Percentiles rank a stretch among this genome's conserved stretches.
These are phyloP conservation scores for Dusona sp. DNA, from an alignment of 2,888 invertebrate genomes.

Conservation along the genomic window DNA sequence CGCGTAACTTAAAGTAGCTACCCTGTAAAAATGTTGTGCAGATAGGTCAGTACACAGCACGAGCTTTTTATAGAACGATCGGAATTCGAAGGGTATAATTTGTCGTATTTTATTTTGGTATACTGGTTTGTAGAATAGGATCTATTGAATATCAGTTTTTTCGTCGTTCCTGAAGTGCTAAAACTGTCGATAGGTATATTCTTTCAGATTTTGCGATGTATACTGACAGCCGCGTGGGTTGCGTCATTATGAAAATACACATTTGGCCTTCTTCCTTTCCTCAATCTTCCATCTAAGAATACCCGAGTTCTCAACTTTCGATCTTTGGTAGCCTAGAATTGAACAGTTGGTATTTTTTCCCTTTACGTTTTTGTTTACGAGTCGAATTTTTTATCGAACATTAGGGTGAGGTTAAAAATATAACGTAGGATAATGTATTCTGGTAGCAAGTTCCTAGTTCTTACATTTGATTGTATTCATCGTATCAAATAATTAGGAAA, in stretches of 20 bases:
- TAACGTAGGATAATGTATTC: not conserved
- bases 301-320: not conserved
- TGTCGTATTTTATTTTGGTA: not conserved
- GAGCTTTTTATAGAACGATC: slow-evolving; percentile 6
- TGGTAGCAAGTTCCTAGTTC: not conserved
- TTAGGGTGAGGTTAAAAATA: not conserved
- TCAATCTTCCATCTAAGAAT: slow-evolving; percentile 38
- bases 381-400: not conserved
- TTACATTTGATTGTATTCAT: not conserved
- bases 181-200: slow-evolving; percentile 24
- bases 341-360: not conserved
- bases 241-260: slow-evolving; percentile 65
- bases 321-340: not conserved
- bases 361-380: not conserved
- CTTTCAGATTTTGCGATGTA: slow-evolving; percentile 34
- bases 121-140: not conserved
- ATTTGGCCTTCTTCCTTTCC: slow-evolving; percentile 30
- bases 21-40: slow-evolving; percentile 13
- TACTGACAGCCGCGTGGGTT: slow-evolving; percentile 24
- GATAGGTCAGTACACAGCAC: slow-evolving; percentile 21
- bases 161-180: not conserved
- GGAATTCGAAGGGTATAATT: slow-evolving; percentile 11
- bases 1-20: slow-evolving; percentile 18
- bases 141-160: not conserved
- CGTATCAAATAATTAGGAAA: not conserved